These are phyloP conservation scores for Acrocephalus scirpaceus DNA, from an alignment of 2,797 vertebrate genomes.

Conservation along the genomic window DNA sequence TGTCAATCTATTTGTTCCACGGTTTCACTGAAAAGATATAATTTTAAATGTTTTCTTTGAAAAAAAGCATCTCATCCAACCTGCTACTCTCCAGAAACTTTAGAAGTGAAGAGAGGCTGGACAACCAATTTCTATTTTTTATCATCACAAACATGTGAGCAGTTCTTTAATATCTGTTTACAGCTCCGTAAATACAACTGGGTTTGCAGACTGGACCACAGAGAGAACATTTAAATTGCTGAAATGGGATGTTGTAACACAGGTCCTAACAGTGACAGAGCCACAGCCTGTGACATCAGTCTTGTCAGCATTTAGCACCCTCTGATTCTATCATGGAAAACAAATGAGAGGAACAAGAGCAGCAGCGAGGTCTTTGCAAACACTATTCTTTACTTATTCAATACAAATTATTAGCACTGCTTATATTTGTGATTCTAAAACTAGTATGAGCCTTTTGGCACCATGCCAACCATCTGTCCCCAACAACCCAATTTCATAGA, in stretches of 20 bases:
- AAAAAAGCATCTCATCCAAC: background rate
- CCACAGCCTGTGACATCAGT: accelerated
- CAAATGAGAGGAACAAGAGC: background rate
- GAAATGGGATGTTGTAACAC: background rate
- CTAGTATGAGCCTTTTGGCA: background rate
- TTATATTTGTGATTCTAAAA: background rate
- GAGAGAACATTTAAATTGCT: background rate
- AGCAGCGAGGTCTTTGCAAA: background rate
- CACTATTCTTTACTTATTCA: background rate
- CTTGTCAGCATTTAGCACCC: background rate
- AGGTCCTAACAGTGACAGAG: background rate
- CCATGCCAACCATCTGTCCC: background rate
- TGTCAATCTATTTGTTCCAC: background rate
- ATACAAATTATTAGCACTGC: background rate
- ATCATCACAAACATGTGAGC: background rate
- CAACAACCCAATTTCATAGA: background rate
- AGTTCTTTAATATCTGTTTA: background rate
- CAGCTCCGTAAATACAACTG: background rate
- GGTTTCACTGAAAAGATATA: background rate
- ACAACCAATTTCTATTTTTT: background rate
- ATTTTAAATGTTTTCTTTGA: background rate
- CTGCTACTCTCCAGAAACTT: background rate
- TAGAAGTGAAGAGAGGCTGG: background rate
- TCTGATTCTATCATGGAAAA: background rate
- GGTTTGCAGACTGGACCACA: background rate